These are phyloP conservation scores for Fistularia commersonii DNA, from an alignment of 2,797 vertebrate species.

Conservation along the genomic window DNA sequence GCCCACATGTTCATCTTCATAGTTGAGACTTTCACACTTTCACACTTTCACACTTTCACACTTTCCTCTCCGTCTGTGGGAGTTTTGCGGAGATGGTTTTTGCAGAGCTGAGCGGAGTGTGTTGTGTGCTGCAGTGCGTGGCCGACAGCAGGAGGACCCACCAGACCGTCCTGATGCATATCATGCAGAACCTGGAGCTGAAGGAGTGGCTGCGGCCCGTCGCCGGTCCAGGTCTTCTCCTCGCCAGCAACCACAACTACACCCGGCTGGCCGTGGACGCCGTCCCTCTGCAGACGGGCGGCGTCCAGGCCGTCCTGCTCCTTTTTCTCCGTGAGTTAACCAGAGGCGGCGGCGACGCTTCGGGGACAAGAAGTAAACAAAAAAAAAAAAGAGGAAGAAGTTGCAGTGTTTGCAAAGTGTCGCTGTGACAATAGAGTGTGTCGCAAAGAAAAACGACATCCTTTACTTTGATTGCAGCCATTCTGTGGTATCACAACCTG, in stretches of 20 bases:
- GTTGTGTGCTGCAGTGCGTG: conserved; percentile 51
- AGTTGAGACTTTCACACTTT: neutral
- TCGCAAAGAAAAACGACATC: too few relatives aligned
- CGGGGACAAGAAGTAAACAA: neutral
- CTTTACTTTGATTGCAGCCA: too few relatives aligned
- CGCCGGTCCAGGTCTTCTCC: conserved; percentile 26
- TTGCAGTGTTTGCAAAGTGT: too few relatives aligned
- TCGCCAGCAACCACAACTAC: conserved; percentile 57
- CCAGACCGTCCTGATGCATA: conserved; percentile 1
- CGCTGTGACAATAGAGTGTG: too few relatives aligned
- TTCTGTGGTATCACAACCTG: too few relatives aligned
- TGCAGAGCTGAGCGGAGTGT: neutral
- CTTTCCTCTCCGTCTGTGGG: too few relatives aligned
- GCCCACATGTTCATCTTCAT: neutral
- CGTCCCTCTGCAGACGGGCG: neutral
- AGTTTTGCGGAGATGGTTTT: neutral
- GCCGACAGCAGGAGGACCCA: neutral
- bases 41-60: too few relatives aligned
- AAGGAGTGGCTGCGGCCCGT: conserved; percentile 43
- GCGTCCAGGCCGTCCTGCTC: conserved; percentile 40
- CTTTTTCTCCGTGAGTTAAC: conserved; percentile 62
- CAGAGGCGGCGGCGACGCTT: neutral
- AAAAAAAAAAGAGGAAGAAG: too few relatives aligned
- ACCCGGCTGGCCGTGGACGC: conserved; percentile 57
- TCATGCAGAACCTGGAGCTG: conserved; percentile 52